phyloP scores from a whole-genome alignment of 2,113 vertebrate genomes.

The Osmerus eperlanus region DNA sequence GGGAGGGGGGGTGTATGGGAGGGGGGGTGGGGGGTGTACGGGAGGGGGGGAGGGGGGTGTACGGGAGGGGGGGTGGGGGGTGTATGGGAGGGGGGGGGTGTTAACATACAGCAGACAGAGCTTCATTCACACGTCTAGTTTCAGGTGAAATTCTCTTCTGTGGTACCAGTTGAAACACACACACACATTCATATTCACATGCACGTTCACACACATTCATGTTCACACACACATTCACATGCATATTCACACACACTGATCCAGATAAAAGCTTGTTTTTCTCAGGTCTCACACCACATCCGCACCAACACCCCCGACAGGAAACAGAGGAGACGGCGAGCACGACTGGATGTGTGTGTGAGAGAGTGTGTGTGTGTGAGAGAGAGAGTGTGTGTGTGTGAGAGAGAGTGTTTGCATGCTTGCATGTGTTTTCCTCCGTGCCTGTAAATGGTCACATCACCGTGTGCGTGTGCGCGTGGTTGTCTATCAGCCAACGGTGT shows the following conservation, averaged over 20 bases:
- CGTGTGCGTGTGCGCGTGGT: neutral
- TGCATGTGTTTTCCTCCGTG: neutral
- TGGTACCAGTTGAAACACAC: too few species aligned
- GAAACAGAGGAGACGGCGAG: neutral
- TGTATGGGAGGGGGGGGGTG: too few species aligned
- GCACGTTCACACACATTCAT: neutral
- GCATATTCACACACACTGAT: neutral
- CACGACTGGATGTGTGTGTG: neutral
- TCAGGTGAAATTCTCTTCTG: too few species aligned
- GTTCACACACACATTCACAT: neutral
- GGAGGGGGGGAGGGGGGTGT: too few species aligned
- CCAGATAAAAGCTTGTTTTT: neutral
- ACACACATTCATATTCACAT: too few species aligned
- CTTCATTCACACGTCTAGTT: too few species aligned
- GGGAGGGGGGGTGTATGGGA: too few species aligned
- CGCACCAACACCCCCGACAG: neutral
- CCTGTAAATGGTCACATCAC: neutral
- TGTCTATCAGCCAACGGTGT: neutral
- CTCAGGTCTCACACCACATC: neutral
- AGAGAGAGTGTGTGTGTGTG: constrained; percentile 11
- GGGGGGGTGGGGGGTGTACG: too few species aligned
- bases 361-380: neutral
- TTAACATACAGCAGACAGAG: too few species aligned
- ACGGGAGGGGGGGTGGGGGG: too few species aligned
- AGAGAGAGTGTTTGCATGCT: neutral